A percentile compares a stretch with the other conserved stretches of the same genome.
Conservation (phyloP, 2,113 vertebrate species). For the Anhinga anhinga region DNA sequence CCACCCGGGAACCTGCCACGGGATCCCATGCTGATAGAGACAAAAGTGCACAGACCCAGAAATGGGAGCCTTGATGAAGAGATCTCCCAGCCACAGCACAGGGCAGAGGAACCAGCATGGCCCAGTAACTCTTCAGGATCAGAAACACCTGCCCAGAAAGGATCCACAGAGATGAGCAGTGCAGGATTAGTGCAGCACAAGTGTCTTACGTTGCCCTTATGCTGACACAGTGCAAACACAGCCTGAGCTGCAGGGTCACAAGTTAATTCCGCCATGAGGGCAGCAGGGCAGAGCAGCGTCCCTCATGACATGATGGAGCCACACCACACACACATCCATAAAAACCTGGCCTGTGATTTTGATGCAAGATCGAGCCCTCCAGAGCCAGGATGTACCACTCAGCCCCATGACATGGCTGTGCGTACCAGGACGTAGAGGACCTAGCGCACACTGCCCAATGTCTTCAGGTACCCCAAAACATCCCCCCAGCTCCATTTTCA, state of each 20-base stretch:
- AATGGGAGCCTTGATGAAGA: neutral
- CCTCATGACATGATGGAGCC: neutral
- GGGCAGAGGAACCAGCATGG: neutral
- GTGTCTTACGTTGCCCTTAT: neutral
- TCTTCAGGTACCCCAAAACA: neutral
- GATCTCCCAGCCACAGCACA: neutral
- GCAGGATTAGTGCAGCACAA: neutral
- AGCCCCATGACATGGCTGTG: fast-evolving
- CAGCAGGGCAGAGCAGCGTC: neutral
- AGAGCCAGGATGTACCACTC: neutral
- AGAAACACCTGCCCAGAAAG: neutral
- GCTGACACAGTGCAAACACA: neutral
- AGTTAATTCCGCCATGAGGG: fast-evolving
- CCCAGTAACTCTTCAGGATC: neutral
- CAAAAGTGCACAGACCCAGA: neutral
- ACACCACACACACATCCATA: neutral
- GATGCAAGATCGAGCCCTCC: fast-evolving
- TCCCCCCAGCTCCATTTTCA: neutral
- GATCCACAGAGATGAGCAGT: neutral
- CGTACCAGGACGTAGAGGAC: neutral
- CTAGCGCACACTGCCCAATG: neutral
- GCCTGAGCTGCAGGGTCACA: neutral
- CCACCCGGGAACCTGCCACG: fast-evolving
- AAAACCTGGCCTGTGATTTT: neutral
- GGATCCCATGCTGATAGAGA: neutral